Evolutionary conservation across 1,140 invertebrate species (phyloP).

Genomic region (Ephestia elutella): DNA sequence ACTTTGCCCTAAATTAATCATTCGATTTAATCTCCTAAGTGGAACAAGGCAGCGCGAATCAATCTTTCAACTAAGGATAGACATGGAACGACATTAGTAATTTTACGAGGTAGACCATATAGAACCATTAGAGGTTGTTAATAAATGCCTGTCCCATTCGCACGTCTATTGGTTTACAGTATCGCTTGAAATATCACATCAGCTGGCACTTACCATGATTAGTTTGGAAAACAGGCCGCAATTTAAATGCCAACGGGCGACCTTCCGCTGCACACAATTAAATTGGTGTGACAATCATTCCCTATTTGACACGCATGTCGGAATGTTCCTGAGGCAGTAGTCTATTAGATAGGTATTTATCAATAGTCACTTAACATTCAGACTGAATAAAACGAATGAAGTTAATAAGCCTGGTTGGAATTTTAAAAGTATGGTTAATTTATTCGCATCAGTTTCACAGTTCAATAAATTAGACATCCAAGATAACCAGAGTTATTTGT

Average conservation of each 20-base stretch:
- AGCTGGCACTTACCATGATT: conserved; percentile 2
- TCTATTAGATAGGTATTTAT: conserved; percentile 13
- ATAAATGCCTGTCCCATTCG: conserved; percentile 38
- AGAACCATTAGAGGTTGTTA: conserved; percentile 40
- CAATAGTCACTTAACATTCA: conserved; percentile 12
- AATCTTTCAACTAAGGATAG: conserved; percentile 23
- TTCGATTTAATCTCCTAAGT: conserved; percentile 15
- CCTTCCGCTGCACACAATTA: conserved; percentile 32
- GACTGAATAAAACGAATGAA: background rate
- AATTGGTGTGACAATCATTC: conserved; percentile 27
- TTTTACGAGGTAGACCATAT: conserved; percentile 38
- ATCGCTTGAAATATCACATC: conserved; percentile 30
- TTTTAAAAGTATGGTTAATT: conserved; percentile 2
- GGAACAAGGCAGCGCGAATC: conserved; percentile 22
- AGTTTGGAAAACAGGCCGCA: conserved; percentile 23
- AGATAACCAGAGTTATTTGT: background rate
- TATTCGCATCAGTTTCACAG: background rate
- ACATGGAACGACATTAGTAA: conserved; percentile 29
- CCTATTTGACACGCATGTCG: conserved; percentile 18
- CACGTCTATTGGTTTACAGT: conserved; percentile 36
- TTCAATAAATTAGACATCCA: conserved; percentile 1
- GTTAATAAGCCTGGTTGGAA: background rate
- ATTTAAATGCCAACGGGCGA: conserved; percentile 30
- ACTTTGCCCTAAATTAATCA: conserved; percentile 17
- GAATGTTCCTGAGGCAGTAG: background rate